A percentile compares a stretch with the other conserved stretches of the same genome.
Evolutionary conservation across 1,140 invertebrate genomes (phyloP).

Genomic region (Panagrolaimus sp.): DNA sequence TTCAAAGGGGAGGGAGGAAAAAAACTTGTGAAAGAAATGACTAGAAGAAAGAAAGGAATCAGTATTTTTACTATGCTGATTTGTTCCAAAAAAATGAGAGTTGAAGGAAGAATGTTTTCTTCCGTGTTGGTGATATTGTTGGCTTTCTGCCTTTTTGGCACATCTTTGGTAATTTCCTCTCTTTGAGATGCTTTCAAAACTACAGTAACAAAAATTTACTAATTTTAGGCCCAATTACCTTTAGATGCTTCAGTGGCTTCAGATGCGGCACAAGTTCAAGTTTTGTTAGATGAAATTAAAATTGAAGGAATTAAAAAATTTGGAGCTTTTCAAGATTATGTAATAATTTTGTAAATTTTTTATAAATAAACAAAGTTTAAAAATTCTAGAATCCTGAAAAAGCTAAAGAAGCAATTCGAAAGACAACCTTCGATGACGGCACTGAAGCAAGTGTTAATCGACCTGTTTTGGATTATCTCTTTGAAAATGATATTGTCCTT

Average conservation of each 20-base stretch:
- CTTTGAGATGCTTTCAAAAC: background rate
- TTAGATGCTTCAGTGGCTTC: background rate
- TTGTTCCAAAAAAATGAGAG: too few relatives aligned
- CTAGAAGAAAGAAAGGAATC: too few relatives aligned
- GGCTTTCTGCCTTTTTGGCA: background rate
- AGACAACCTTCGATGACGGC: conserved; percentile 40
- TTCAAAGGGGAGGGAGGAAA: too few relatives aligned
- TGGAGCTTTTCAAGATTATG: conserved; percentile 26
- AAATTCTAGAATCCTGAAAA: conserved; percentile 24
- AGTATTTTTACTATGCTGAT: too few relatives aligned
- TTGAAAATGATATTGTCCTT: conserved; percentile 56
- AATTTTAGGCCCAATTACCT: background rate
- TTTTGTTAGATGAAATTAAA: conserved; percentile 28
- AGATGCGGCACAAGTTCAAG: conserved; percentile 22
- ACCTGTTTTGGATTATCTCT: conserved; percentile 45
- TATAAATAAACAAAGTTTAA: background rate
- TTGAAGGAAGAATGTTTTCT: too few relatives aligned
- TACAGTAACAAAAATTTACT: background rate
- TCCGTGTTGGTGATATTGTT: background rate
- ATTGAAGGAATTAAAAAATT: conserved; percentile 24
- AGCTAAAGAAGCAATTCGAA: conserved; percentile 10
- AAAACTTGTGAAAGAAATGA: too few relatives aligned
- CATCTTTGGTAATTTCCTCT: background rate
- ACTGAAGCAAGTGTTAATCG: conserved; percentile 53
- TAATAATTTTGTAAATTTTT: background rate